A percentile compares a stretch with the other conserved stretches of the same genome.
Evolutionary conservation across 37 sponge, comb jelly and placozoan species (phyloP).

Genomic region (Chondrilla cf. caribensis): DNA sequence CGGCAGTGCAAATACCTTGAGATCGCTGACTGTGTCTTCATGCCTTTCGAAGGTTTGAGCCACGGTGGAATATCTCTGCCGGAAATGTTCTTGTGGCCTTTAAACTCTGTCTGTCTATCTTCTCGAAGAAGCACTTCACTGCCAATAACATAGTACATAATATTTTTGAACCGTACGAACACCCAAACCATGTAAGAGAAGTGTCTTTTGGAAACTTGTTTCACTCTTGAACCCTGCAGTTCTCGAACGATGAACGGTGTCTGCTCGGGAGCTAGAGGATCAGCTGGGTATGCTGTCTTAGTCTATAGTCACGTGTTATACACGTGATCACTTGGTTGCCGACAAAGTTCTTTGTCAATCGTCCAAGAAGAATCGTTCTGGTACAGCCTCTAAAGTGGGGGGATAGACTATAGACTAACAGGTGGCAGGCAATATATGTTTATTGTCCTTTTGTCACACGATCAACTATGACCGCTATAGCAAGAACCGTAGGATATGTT

Average conservation of each 20-base stretch:
- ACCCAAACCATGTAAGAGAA: no score
- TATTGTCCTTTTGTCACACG: no score
- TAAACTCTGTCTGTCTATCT: slow-evolving; percentile 58
- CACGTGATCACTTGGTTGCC: not conserved
- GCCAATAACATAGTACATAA: slow-evolving; percentile 23
- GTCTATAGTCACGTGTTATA: not conserved
- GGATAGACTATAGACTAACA: not conserved
- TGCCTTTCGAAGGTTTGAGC: slow-evolving; percentile 1
- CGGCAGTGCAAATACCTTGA: no score
- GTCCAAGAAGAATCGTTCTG: not conserved
- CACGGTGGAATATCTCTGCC: slow-evolving; percentile 56
- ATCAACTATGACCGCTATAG: not conserved
- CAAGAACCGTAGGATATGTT: not conserved
- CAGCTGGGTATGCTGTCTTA: no score
- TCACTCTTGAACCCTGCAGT: no score
- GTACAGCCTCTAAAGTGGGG: not conserved
- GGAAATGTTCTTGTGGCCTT: slow-evolving; percentile 51
- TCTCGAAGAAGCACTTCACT: slow-evolving; percentile 34
- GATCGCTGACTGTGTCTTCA: slow-evolving; percentile 28
- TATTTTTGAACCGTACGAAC: no score
- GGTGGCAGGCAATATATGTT: not conserved
- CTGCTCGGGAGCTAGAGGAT: no score
- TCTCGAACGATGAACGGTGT: no score
- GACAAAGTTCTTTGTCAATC: not conserved
- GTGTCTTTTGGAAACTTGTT: no score